These are phyloP conservation scores for Campylomormyrus numenius DNA, from an alignment of 2,113 vertebrate species.

Conservation along the genomic window DNA sequence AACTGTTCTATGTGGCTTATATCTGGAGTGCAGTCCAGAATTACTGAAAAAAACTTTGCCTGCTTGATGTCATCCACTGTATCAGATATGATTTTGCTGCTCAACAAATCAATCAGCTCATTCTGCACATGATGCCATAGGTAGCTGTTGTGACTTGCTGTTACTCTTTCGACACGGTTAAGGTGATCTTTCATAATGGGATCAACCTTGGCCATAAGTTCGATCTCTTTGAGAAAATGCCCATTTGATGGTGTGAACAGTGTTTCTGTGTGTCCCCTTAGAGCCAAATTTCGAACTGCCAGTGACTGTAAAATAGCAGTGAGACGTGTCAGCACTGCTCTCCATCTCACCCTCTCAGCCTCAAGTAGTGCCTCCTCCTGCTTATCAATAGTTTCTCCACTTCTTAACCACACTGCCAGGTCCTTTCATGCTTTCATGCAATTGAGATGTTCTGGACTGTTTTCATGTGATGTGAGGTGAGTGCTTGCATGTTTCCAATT, in stretches of 20 bases:
- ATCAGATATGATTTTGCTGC: constrained; percentile 14
- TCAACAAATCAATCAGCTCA: constrained; percentile 21
- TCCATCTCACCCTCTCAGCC: constrained; percentile 25
- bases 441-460: neutral
- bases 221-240: constrained; percentile 29
- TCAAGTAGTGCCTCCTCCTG: constrained; percentile 18
- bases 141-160: neutral
- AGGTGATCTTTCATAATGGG: constrained; percentile 21
- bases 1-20: constrained; percentile 16
- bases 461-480: constrained; percentile 20
- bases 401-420: constrained; percentile 24
- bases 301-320: constrained; percentile 24
- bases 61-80: constrained; percentile 26
- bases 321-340: constrained; percentile 21
- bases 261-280: constrained; percentile 32
- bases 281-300: constrained; percentile 21
- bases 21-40: constrained; percentile 28
- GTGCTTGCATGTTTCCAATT: constrained; percentile 24
- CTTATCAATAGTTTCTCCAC: constrained; percentile 23
- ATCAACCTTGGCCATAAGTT: constrained; percentile 22
- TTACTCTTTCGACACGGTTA: neutral
- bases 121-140: constrained; percentile 3
- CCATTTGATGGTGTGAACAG: constrained; percentile 32
- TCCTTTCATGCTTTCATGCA: neutral
- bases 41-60: constrained; percentile 25